Percentiles rank a stretch among this genome's conserved stretches.
These are phyloP conservation scores for Pavo muticus DNA, from an alignment of 2,113 vertebrate genomes.

Conservation along the genomic window DNA sequence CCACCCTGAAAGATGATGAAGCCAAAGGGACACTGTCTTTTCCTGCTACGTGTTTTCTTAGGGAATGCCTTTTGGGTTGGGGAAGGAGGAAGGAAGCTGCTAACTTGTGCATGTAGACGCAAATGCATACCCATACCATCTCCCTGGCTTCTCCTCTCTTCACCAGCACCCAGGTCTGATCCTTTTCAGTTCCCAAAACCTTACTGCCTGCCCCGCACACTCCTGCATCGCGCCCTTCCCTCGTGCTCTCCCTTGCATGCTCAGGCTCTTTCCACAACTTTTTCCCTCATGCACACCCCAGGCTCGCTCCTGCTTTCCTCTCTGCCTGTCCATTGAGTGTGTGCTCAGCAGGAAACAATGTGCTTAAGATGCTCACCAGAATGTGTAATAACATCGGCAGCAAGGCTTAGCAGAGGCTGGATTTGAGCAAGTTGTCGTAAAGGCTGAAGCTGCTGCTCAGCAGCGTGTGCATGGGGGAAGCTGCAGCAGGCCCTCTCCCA, in stretches of 20 bases:
- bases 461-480: neutral
- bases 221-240: neutral
- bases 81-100: neutral
- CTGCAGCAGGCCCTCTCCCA: neutral
- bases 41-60: neutral
- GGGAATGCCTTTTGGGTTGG: neutral
- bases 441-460: conserved; percentile 64
- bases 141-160: neutral
- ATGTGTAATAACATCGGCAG: conserved; percentile 66
- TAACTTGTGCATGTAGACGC: neutral
- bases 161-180: neutral
- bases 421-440: conserved; percentile 40
- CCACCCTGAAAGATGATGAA: neutral
- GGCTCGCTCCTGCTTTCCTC: neutral
- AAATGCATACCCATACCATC: rapidly evolving
- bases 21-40: neutral
- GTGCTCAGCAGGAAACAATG: conserved; percentile 44
- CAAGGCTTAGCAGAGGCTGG: conserved; percentile 56
- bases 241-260: rapidly evolving
- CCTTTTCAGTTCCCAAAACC: neutral
- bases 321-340: conserved; percentile 29
- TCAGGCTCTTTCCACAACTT: neutral
- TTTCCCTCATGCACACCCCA: neutral
- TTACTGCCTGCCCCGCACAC: neutral
- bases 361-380: conserved; percentile 42